Evolutionary conservation across 2,888 invertebrate genomes (phyloP).

Genomic region (Agrotis ipsilon): DNA sequence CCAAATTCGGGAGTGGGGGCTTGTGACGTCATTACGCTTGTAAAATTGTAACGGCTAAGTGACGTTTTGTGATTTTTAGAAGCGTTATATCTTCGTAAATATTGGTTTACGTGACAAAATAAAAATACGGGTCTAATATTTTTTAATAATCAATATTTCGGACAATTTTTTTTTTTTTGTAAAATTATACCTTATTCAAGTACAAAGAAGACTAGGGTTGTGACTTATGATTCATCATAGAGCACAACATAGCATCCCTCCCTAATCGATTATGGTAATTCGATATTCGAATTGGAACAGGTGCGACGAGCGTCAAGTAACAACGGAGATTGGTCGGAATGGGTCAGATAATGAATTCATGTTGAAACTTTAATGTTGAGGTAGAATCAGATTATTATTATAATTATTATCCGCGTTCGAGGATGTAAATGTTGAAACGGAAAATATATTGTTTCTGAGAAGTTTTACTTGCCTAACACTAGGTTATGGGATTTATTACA

Average conservation of each 20-base stretch:
- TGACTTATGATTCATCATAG: constrained; percentile 75
- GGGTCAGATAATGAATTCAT: constrained; percentile 45
- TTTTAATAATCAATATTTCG: too few relatives aligned
- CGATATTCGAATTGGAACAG: constrained; percentile 59
- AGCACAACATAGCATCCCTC: constrained; percentile 65
- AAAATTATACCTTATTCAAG: too few relatives aligned
- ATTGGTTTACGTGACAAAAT: too few relatives aligned
- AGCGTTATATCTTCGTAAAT: too few relatives aligned
- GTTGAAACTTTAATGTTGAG: constrained; percentile 31
- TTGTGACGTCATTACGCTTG: too few relatives aligned
- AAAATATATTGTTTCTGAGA: constrained; percentile 6
- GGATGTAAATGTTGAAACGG: constrained; percentile 14
- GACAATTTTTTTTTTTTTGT: too few relatives aligned
- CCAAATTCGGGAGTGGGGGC: too few relatives aligned
- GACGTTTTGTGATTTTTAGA: too few relatives aligned
- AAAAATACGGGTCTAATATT: too few relatives aligned
- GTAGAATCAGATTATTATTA: constrained; percentile 28
- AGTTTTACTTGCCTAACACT: not conserved
- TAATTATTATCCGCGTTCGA: constrained; percentile 27
- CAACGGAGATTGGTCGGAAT: constrained; percentile 34
- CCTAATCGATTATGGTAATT: constrained; percentile 74
- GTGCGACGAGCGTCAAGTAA: constrained; percentile 51
- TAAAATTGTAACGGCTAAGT: too few relatives aligned
- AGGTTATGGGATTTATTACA: not conserved
- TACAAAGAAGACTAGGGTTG: constrained; percentile 28